Conservation (phyloP, 2,797 vertebrate species). For the Lophotriccus pileatus region DNA sequence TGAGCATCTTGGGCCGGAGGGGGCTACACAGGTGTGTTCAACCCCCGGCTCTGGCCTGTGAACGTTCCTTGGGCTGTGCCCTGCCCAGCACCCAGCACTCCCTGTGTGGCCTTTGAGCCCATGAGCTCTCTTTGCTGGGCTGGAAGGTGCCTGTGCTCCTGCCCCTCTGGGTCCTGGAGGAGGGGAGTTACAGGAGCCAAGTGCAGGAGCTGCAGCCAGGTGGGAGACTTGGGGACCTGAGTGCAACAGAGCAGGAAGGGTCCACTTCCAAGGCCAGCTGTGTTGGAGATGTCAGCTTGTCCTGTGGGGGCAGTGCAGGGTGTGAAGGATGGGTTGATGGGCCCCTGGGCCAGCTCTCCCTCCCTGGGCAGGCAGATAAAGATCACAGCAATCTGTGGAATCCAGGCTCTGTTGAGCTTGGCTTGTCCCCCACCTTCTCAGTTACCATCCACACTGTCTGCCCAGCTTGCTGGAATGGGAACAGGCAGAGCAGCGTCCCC, state of each 20-base stretch:
- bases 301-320: background rate
- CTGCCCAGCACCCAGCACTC: background rate
- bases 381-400: slow-evolving; percentile 23
- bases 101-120: background rate
- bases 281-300: background rate
- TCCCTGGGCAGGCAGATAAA: background rate
- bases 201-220: background rate
- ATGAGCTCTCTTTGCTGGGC: fast-evolving
- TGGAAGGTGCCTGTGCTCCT: background rate
- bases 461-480: background rate
- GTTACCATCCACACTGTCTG: background rate
- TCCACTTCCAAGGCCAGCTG: background rate
- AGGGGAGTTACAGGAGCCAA: background rate
- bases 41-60: background rate
- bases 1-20: background rate
- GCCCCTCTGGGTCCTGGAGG: background rate
- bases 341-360: background rate
- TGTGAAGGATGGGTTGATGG: background rate
- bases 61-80: background rate
- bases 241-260: background rate
- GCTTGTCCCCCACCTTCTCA: slow-evolving; percentile 15
- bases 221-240: background rate
- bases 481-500: background rate
- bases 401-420: slow-evolving; percentile 19
- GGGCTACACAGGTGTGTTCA: background rate